A percentile compares a stretch with the other conserved stretches of the same genome.
Conservation (phyloP, 2,797 vertebrate genomes). For the Chaetophractus vellerosus region DNA sequence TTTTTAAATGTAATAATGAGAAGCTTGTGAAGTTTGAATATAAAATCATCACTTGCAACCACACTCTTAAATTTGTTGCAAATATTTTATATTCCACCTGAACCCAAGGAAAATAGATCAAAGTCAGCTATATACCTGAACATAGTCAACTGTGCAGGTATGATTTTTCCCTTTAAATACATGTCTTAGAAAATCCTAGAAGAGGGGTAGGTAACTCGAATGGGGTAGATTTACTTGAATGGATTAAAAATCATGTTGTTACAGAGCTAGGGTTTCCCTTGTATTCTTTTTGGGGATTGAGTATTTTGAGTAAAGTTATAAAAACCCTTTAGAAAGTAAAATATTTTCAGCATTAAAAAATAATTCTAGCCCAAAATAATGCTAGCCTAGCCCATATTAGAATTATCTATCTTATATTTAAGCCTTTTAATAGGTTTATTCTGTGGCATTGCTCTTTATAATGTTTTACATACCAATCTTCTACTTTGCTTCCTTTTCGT, state of each 20-base stretch:
- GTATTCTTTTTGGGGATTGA: background rate
- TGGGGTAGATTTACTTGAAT: constrained; percentile 87
- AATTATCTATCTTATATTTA: background rate
- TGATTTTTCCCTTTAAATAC: constrained; percentile 30
- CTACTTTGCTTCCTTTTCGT: background rate
- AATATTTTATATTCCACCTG: background rate
- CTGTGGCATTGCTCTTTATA: background rate
- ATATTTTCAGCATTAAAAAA: background rate
- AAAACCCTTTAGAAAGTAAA: background rate
- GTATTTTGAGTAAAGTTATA: background rate
- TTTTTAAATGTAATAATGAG: background rate
- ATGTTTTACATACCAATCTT: background rate
- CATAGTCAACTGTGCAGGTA: too few species aligned
- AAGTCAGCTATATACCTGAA: background rate
- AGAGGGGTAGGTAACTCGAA: constrained; percentile 82
- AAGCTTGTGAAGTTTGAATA: background rate
- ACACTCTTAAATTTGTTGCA: background rate
- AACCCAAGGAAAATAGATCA: constrained; percentile 49
- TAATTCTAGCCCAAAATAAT: background rate
- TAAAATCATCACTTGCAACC: background rate
- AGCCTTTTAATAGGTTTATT: background rate
- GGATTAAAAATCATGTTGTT: constrained; percentile 86
- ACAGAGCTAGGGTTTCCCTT: constrained; percentile 73
- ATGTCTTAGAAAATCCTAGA: constrained; percentile 81
- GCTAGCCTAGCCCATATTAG: background rate